Evolutionary conservation across 2,113 vertebrate genomes (phyloP).

Genomic region (Cottus gobio): DNA sequence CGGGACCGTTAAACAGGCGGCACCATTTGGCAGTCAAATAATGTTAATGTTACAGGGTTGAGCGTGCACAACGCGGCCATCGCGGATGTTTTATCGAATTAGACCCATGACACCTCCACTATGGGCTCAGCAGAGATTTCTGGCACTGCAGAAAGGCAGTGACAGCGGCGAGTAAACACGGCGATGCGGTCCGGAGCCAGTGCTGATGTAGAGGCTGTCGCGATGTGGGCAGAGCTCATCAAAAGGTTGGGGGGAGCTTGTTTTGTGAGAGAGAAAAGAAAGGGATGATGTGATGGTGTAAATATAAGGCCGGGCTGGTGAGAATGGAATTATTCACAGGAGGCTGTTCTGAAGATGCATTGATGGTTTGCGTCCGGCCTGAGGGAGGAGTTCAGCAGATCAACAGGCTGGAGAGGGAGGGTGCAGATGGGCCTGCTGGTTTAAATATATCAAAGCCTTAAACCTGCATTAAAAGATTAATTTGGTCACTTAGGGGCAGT

Average conservation of each 20-base stretch:
- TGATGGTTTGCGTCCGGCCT: background rate
- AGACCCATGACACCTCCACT: constrained; percentile 39
- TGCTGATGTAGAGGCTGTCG: constrained; percentile 21
- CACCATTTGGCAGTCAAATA: constrained; percentile 29
- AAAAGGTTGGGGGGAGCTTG: background rate
- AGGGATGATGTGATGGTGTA: background rate
- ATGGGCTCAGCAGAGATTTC: constrained; percentile 38
- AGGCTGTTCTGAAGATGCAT: background rate
- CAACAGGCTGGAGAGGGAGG: background rate
- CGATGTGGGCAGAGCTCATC: constrained; percentile 31
- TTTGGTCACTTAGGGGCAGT: background rate
- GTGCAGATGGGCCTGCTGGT: background rate
- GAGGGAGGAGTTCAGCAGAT: constrained; percentile 6
- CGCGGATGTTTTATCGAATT: constrained; percentile 54
- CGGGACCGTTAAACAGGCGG: constrained; percentile 38
- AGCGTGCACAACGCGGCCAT: constrained; percentile 8
- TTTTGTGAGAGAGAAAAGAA: background rate
- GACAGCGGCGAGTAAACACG: constrained; percentile 21
- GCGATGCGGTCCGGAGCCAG: constrained; percentile 1
- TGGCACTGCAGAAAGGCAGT: constrained; percentile 12
- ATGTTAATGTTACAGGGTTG: constrained; percentile 28
- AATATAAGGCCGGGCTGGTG: background rate
- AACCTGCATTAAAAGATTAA: background rate
- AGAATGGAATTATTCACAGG: background rate
- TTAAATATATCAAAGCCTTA: background rate